phyloP scores from a whole-genome alignment of 2,888 invertebrate genomes.

The Abrostola triplasia region DNA sequence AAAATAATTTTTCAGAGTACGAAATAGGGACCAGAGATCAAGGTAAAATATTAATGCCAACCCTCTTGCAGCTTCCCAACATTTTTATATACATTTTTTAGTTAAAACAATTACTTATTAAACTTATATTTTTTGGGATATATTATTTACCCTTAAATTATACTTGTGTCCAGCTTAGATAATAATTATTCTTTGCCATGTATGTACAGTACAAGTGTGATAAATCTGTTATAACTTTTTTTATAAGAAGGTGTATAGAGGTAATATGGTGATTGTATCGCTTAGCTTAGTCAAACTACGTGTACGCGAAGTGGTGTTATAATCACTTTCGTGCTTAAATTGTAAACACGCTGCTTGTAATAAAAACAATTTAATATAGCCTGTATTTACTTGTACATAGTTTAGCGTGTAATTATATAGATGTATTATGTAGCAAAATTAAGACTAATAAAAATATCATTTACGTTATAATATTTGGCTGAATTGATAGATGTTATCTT shows the following conservation, averaged over 20 bases:
- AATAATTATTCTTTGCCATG: constrained; percentile 76
- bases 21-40: constrained; percentile 58
- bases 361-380: constrained; percentile 67
- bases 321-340: constrained; percentile 76
- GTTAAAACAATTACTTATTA: constrained; percentile 18
- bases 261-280: constrained; percentile 56
- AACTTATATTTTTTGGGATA: constrained; percentile 12
- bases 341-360: constrained; percentile 71
- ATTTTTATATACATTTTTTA: constrained; percentile 20
- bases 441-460: constrained; percentile 77
- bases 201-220: constrained; percentile 84
- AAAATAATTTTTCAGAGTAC: constrained; percentile 42
- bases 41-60: constrained; percentile 40
- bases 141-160: constrained; percentile 12
- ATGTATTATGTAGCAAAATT: constrained; percentile 66
- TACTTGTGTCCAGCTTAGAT: constrained; percentile 62
- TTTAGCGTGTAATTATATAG: constrained; percentile 63
- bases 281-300: constrained; percentile 66
- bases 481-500: constrained; percentile 64
- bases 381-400: constrained; percentile 78
- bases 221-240: constrained; percentile 64
- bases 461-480: constrained; percentile 70
- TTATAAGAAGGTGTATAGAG: constrained; percentile 56
- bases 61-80: constrained; percentile 52
- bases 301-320: constrained; percentile 80